Evolutionary conservation across 2,797 vertebrate species (phyloP).

Genomic region (Peromyscus aztecus): DNA sequence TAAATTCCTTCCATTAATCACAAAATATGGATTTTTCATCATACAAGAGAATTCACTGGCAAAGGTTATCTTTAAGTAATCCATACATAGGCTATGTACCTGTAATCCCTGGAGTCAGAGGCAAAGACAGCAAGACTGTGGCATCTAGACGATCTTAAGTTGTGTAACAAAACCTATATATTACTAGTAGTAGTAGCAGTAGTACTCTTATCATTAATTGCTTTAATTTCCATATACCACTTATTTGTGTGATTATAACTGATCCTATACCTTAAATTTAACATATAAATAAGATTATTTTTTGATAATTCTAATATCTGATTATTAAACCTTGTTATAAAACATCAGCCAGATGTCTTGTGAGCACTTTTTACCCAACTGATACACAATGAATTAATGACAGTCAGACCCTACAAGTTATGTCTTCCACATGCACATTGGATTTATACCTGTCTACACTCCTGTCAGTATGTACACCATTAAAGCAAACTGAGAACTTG

Average conservation of each 20-base stretch:
- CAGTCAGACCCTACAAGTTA: conserved; percentile 48
- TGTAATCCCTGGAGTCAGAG: not conserved
- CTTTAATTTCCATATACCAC: not conserved
- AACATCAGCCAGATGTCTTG: conserved; percentile 50
- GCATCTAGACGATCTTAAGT: rapidly evolving
- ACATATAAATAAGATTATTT: not conserved
- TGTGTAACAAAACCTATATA: not conserved
- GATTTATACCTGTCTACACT: conserved; percentile 62
- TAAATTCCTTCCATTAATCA: conserved; percentile 62
- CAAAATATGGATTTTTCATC: conserved; percentile 32
- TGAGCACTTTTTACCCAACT: not conserved
- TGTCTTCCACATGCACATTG: conserved; percentile 42
- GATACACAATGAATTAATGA: conserved; percentile 67
- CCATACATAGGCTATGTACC: no score
- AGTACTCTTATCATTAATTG: not conserved
- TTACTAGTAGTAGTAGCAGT: not conserved
- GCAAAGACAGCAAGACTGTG: no score
- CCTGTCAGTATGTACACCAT: conserved; percentile 49
- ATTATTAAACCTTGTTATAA: conserved; percentile 53
- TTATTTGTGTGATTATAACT: not conserved
- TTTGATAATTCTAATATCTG: conserved; percentile 27
- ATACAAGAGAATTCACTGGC: conserved; percentile 35
- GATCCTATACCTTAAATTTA: conserved; percentile 12
- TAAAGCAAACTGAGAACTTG: conserved; percentile 34
- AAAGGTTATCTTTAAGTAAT: conserved; percentile 7